Percentiles rank a stretch among this genome's conserved stretches.
Conservation (phyloP, 2,113 vertebrate species). For the Callopanchax toddi region DNA sequence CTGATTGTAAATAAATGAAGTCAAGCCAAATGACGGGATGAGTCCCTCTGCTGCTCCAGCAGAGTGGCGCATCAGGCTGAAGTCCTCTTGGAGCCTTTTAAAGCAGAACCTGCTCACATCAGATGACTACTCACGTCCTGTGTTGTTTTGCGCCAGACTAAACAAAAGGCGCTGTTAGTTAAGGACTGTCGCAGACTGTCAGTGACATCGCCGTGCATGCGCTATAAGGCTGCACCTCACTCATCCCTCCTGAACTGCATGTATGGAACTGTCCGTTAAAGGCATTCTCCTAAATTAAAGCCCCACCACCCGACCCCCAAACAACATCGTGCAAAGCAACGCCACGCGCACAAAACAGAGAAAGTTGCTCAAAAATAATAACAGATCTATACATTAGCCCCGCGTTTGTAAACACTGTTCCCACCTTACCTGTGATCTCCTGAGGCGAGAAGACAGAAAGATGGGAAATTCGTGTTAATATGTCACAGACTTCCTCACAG, state of each 20-base stretch:
- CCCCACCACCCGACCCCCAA: background rate
- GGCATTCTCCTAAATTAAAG: slow-evolving; percentile 34
- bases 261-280: slow-evolving; percentile 19
- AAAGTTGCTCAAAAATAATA: slow-evolving; percentile 42
- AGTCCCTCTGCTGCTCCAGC: slow-evolving; percentile 37
- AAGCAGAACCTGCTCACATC: background rate
- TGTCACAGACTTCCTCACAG: slow-evolving; percentile 54
- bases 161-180: slow-evolving; percentile 43
- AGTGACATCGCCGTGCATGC: slow-evolving; percentile 51
- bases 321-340: slow-evolving; percentile 15
- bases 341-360: slow-evolving; percentile 5
- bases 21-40: slow-evolving; percentile 20
- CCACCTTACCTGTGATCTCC: slow-evolving; percentile 74
- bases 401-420: background rate
- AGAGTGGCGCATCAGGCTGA: slow-evolving; percentile 46
- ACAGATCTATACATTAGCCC: background rate
- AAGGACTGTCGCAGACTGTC: slow-evolving; percentile 49
- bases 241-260: background rate
- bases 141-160: slow-evolving; percentile 12
- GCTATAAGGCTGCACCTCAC: slow-evolving; percentile 36
- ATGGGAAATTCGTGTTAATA: slow-evolving; percentile 36
- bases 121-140: too few species aligned
- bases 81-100: slow-evolving; percentile 43
- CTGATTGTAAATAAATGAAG: slow-evolving; percentile 24
- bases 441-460: slow-evolving; percentile 45